Percentiles rank a stretch among this genome's conserved stretches.
Conservation (phyloP, 2,888 invertebrate species). For the Dolichomitus sp. region DNA sequence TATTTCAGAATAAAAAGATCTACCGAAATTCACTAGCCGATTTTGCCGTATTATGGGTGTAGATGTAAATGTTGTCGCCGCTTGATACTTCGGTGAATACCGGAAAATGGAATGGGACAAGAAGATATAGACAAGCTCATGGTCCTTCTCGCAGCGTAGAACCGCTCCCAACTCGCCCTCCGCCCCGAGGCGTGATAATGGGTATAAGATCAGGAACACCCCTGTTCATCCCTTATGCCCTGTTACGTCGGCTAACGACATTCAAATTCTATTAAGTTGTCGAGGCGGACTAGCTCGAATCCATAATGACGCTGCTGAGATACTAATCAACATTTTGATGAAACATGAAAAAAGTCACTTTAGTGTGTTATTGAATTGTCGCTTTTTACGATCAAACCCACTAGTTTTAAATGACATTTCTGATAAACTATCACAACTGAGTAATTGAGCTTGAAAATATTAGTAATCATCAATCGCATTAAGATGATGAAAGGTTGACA, state of each 20-base stretch:
- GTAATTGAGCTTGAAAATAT: background rate
- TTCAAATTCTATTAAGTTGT: constrained; percentile 82
- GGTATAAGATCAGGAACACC: constrained; percentile 77
- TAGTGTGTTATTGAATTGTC: background rate
- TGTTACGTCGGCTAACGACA: constrained; percentile 83
- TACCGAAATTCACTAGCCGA: background rate
- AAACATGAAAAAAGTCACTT: constrained; percentile 10
- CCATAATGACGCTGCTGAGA: constrained; percentile 13
- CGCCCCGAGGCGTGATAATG: constrained; percentile 74
- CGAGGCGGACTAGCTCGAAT: constrained; percentile 48
- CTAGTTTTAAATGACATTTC: background rate
- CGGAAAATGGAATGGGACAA: constrained; percentile 16
- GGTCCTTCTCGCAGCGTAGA: constrained; percentile 32
- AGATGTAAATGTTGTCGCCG: background rate
- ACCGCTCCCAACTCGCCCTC: constrained; percentile 51
- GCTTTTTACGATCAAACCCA: too few relatives aligned
- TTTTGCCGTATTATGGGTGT: background rate
- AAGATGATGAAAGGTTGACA: background rate
- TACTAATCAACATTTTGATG: constrained; percentile 50
- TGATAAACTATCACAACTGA: background rate
- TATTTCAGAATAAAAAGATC: background rate
- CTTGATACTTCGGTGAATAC: background rate
- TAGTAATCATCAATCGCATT: background rate
- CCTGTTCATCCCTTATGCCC: constrained; percentile 77
- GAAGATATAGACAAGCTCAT: constrained; percentile 23